A percentile compares a stretch with the other conserved stretches of the same genome.
phyloP scores from a whole-genome alignment of 1,140 invertebrate genomes.

The Pseudomyrmex dendroicus region DNA sequence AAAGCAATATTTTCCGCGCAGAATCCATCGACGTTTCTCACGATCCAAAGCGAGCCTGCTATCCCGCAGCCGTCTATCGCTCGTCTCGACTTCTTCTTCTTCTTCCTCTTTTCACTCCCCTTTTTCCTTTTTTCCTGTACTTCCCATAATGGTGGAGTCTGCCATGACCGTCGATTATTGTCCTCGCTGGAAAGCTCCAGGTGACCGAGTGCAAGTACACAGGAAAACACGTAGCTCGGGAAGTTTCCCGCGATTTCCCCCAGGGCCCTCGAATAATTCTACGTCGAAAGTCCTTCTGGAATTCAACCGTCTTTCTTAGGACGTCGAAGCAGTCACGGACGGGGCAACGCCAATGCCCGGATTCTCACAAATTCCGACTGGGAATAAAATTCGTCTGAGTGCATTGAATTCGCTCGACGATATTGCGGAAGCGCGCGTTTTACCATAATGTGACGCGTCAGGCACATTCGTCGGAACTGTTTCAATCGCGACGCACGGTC shows the following conservation, averaged over 20 bases:
- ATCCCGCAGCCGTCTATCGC: slow-evolving; percentile 27
- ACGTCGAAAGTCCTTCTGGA: slow-evolving; percentile 59
- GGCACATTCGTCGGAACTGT: neutral
- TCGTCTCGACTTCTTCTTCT: neutral
- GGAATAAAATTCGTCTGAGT: slow-evolving; percentile 49
- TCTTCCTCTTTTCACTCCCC: too few relatives aligned
- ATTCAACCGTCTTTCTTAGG: slow-evolving; percentile 66
- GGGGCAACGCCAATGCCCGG: slow-evolving; percentile 36
- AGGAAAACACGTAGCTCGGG: slow-evolving; percentile 60
- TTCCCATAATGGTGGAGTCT: slow-evolving; percentile 63
- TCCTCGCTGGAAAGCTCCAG: slow-evolving; percentile 20
- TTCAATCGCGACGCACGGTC: neutral
- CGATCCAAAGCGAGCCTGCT: neutral
- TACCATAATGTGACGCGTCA: neutral
- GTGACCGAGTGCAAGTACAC: slow-evolving; percentile 22
- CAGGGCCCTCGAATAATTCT: slow-evolving; percentile 71
- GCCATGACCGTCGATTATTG: slow-evolving; percentile 68
- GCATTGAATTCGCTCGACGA: slow-evolving; percentile 40
- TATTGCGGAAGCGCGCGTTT: slow-evolving; percentile 2
- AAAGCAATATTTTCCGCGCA: slow-evolving; percentile 42
- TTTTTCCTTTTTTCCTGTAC: slow-evolving; percentile 34
- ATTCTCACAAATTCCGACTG: slow-evolving; percentile 54
- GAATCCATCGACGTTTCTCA: slow-evolving; percentile 54
- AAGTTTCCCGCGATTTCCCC: slow-evolving; percentile 73
- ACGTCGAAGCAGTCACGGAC: slow-evolving; percentile 55